Evolutionary conservation across 2,113 vertebrate species (phyloP).

Genomic region (Rallus limicola): DNA sequence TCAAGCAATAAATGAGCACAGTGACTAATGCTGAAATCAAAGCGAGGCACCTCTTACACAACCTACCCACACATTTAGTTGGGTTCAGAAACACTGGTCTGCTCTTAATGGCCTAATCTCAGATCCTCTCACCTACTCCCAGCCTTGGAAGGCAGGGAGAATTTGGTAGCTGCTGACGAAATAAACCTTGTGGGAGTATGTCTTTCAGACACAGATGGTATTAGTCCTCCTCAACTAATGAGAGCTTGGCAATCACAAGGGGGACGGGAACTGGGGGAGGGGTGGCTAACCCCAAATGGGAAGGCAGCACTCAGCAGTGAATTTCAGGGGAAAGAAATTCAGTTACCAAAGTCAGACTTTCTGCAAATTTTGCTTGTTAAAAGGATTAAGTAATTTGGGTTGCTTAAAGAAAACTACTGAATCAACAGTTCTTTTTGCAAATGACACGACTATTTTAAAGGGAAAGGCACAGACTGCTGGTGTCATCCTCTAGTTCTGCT

Average conservation of each 20-base stretch:
- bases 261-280: background rate
- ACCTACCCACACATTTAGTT: background rate
- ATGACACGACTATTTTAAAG: background rate
- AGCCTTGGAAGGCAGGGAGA: background rate
- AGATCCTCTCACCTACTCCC: slow-evolving; percentile 39
- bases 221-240: slow-evolving; percentile 44
- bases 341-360: background rate
- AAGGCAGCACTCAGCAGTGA: background rate
- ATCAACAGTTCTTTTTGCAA: background rate
- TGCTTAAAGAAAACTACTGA: background rate
- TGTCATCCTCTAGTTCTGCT: background rate
- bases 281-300: background rate
- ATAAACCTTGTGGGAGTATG: slow-evolving; percentile 25
- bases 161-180: slow-evolving; percentile 37
- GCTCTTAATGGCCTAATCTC: background rate
- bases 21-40: slow-evolving; percentile 17
- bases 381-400: background rate
- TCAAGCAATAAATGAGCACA: slow-evolving; percentile 18
- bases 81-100: slow-evolving; percentile 8
- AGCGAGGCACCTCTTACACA: slow-evolving; percentile 31
- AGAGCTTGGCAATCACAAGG: background rate
- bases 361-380: background rate
- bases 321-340: background rate
- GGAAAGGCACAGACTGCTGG: background rate
- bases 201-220: slow-evolving; percentile 49